Evolutionary conservation across 2,888 invertebrate genomes (phyloP).

Genomic region (Julus scandinavius): DNA sequence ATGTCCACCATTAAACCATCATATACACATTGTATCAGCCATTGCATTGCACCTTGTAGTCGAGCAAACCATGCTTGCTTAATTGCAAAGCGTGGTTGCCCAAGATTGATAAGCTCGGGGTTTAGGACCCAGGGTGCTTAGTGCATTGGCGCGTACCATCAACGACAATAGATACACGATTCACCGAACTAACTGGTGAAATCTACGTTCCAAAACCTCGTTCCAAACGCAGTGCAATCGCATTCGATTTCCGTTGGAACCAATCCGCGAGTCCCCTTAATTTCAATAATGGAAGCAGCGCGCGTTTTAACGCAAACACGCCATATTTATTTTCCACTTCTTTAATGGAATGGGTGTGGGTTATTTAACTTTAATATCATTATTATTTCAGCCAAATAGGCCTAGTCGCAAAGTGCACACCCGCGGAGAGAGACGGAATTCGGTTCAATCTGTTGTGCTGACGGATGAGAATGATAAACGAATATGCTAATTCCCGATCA

Average conservation of each 20-base stretch:
- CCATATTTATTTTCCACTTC: constrained; percentile 17
- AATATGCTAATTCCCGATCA: constrained; percentile 35
- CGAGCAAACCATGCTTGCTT: constrained; percentile 14
- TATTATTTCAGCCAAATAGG: neutral
- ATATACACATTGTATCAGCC: too few relatives aligned
- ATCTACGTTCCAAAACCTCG: neutral
- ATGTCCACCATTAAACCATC: too few relatives aligned
- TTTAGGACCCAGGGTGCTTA: neutral
- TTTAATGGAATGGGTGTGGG: constrained; percentile 35
- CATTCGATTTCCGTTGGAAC: neutral
- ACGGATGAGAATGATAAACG: constrained; percentile 29
- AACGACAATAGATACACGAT: neutral
- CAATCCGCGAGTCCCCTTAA: neutral
- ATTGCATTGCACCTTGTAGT: neutral
- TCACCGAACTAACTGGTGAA: neutral
- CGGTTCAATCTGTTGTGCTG: neutral
- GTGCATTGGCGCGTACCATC: neutral
- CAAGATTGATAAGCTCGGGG: neutral
- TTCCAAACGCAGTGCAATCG: neutral
- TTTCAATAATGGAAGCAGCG: neutral
- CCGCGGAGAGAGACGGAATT: constrained; percentile 12
- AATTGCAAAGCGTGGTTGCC: constrained; percentile 6
- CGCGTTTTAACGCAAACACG: neutral
- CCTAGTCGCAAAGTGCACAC: neutral
- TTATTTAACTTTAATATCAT: neutral